phyloP scores from a whole-genome alignment of 1,140 invertebrate species.

The Semibalanus balanoides region DNA sequence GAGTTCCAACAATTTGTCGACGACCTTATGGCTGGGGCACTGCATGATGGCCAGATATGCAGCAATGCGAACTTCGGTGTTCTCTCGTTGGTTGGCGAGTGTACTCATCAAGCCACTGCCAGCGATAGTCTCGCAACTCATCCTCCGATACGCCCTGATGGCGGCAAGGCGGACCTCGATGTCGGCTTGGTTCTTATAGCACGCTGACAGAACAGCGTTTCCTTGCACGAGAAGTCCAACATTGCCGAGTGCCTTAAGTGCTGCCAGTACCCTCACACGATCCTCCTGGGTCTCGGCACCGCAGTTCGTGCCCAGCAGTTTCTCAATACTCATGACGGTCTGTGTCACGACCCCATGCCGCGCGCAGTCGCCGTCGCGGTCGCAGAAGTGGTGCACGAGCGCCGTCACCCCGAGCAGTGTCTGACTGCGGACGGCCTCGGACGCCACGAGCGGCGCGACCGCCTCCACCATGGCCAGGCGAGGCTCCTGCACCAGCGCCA shows the following conservation, averaged over 20 bases:
- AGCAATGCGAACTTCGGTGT: slow-evolving; percentile 75
- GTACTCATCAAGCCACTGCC: slow-evolving; percentile 43
- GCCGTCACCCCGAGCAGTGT: slow-evolving; percentile 32
- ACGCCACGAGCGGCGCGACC: slow-evolving; percentile 32
- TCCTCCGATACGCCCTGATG: slow-evolving; percentile 51
- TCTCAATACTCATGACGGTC: slow-evolving; percentile 50
- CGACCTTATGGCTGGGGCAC: slow-evolving; percentile 51
- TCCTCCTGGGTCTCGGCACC: slow-evolving; percentile 39
- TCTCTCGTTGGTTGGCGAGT: slow-evolving; percentile 51
- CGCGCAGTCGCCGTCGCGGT: slow-evolving; percentile 27
- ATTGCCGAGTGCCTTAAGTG: slow-evolving; percentile 69
- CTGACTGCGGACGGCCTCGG: slow-evolving; percentile 38
- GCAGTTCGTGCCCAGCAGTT: slow-evolving; percentile 38
- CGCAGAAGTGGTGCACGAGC: slow-evolving; percentile 33
- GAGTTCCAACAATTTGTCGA: slow-evolving; percentile 51
- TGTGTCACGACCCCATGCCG: slow-evolving; percentile 33
- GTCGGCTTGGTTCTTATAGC: slow-evolving; percentile 47
- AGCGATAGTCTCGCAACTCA: slow-evolving; percentile 42
- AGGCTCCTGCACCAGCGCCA: slow-evolving; percentile 52
- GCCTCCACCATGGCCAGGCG: slow-evolving; percentile 52
- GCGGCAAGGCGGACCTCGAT: slow-evolving; percentile 60
- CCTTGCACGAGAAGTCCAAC: slow-evolving; percentile 46
- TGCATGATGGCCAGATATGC: slow-evolving; percentile 61
- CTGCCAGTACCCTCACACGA: slow-evolving; percentile 54
- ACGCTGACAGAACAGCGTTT: slow-evolving; percentile 44